Base-by-base conservation (phyloP, 2,888 invertebrate species). In the Alcis repandata region DNA sequence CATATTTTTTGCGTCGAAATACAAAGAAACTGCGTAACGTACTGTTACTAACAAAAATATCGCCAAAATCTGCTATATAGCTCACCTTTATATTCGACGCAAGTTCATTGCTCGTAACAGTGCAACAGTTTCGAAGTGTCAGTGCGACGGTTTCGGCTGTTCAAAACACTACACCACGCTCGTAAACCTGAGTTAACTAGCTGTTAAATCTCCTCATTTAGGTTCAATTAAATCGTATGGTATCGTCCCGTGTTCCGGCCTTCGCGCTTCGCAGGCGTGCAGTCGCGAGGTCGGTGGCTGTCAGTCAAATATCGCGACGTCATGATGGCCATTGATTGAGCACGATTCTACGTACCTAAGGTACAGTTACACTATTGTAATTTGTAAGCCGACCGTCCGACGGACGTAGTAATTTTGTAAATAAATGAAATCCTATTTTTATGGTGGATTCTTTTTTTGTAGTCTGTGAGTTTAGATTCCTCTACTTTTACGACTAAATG, bases 261-360 rank as follows among this genome's bases (percentile, higher is more conserved):
- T 54, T 54, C 54, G 80, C 79, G 81, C 80, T 86, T 80, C 80
- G 78, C 74, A 77, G 75, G 78, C 73, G 77, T 78, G 78, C 74
- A 57, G 68, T 70, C 56, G 67, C 82, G 87, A 87, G 89, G 89
- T 87, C 87, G 80, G 82, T 87, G 88, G 71, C 87, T 87, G 87
- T 79, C 85, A 79, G 79, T 83, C 74, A 76, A 80, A 58, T 54
- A 63, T 22, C 52, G 63, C 63, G 54, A 62, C 59, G 88, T 89
- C 88, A 90, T 86, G 86, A 78, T 82, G 79, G 78, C 80, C 84
- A 88, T 86, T 85, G 89, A 89, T 85, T 77, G 80, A 68, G 75
- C 67, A 65, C 77, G 86, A 85, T 84, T 84, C 82, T 76, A 74
- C 79, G 75, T 81, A 84, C 78, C 77, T 79, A 79, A 78, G 81